Evolutionary conservation across 2,113 vertebrate genomes (phyloP), one percentile per base, ranked within the genome.

Genomic region (Oxyura jamaicensis): DNA sequence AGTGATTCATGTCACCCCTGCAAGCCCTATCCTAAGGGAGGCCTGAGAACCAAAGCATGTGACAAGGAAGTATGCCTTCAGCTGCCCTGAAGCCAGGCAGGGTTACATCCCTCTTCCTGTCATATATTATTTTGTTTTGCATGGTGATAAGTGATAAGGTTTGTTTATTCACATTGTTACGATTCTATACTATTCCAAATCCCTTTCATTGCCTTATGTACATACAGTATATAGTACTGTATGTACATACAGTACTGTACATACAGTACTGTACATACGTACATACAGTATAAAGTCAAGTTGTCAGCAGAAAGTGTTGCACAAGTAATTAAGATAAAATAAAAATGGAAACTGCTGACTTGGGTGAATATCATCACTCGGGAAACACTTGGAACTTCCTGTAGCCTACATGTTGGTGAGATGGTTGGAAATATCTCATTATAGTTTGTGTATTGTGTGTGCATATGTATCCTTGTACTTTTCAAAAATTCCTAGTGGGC

Each of bases 81-180:
- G 13, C 26, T 59, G 73, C 15, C 33, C 63, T 73, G 53, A 68
- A 53, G 58, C 28, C 39, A 48, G 62, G 7, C 35, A 58, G 15
- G 12, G 29, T 46, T 20, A 23, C 21, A 35, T 11, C 12, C 8
- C 15, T 35, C 3, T 25, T 33, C 13, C 33, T 78, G 23, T 60
- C 48, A 15, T 69, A 28, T 6, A 16, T 19, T 69, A 6, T 72
- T 53, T 59, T 71, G 23, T 74, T 90, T 75, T 72, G 14, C 22
- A 3, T 10, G 5, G 14, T 52, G 52, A 29, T 82, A 75, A 89
- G 17, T 39, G 0, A 5, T 36, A 28, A 8, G 0, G 4, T 29
- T 18, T 77, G 6, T 68, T 86, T 79, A 55, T 62, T 59, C 8
- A 17, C 4, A 39, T 68, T 80, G 16, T 22, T 59, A 36, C 11